phyloP scores from a whole-genome alignment of 2,888 invertebrate genomes.

The Latheticus oryzae region DNA sequence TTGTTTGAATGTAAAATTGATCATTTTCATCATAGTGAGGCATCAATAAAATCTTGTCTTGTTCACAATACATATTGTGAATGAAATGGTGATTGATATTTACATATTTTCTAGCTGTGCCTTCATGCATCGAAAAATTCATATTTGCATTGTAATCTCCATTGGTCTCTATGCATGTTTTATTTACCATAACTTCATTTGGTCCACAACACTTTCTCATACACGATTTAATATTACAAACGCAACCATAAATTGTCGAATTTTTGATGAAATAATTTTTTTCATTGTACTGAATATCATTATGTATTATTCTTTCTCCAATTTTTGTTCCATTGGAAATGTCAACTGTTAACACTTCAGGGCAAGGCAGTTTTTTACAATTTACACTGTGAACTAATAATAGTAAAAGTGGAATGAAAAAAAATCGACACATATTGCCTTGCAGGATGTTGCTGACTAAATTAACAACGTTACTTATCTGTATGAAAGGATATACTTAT shows the following conservation, averaged over 20 bases:
- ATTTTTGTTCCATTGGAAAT: slow-evolving; percentile 9
- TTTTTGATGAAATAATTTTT: slow-evolving; percentile 19
- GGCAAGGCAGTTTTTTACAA: slow-evolving; percentile 2
- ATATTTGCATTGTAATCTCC: background rate
- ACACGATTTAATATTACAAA: slow-evolving; percentile 27
- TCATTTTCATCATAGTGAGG: slow-evolving; percentile 26
- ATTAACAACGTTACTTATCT: too few relatives aligned
- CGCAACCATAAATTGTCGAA: slow-evolving; percentile 12
- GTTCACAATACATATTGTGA: slow-evolving; percentile 13
- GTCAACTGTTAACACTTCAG: slow-evolving; percentile 13
- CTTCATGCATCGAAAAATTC: slow-evolving; percentile 7
- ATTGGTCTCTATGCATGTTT: slow-evolving; percentile 14
- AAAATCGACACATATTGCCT: too few relatives aligned
- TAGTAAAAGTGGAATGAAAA: slow-evolving; percentile 2
- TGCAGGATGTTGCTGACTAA: too few relatives aligned
- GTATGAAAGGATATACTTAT: too few relatives aligned
- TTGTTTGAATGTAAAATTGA: slow-evolving; percentile 42
- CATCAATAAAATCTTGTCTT: slow-evolving; percentile 16
- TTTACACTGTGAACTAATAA: background rate
- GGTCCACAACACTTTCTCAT: slow-evolving; percentile 24
- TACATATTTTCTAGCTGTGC: background rate
- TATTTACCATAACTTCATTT: slow-evolving; percentile 8
- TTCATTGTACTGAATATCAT: slow-evolving; percentile 5
- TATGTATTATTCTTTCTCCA: slow-evolving; percentile 7
- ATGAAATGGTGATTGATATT: slow-evolving; percentile 8